phyloP scores from a whole-genome alignment of 2,113 vertebrate genomes.

The Euleptes europaea region DNA sequence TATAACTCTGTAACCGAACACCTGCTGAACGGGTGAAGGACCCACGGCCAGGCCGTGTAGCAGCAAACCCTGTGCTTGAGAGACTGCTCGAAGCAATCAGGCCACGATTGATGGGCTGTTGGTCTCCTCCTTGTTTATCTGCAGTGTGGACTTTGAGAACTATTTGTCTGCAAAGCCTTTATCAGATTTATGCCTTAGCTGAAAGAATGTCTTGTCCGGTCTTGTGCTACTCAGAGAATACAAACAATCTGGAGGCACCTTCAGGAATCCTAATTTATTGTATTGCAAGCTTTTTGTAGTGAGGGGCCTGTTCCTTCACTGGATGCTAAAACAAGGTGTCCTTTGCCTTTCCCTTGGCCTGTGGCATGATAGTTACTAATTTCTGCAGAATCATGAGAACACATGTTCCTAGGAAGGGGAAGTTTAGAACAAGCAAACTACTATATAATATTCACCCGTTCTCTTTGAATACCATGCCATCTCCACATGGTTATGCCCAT shows the following conservation, averaged over 20 bases:
- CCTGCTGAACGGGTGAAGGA: no score
- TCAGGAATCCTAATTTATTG: not conserved
- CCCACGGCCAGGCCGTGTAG: no score
- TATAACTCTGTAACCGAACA: no score
- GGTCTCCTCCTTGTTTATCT: not conserved
- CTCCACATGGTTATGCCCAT: no score
- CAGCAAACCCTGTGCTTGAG: not conserved
- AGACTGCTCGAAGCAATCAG: not conserved
- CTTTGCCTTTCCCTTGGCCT: no score
- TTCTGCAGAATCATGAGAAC: no score
- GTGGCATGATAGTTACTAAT: no score
- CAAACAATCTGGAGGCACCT: not conserved
- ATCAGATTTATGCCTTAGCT: not conserved
- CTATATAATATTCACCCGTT: no score
- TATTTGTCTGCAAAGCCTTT: not conserved
- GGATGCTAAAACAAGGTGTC: not conserved
- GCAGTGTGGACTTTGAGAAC: not conserved
- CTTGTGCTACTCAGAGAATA: slow-evolving; percentile 18
- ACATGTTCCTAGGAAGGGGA: no score
- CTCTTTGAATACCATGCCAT: no score
- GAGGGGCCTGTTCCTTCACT: no score
- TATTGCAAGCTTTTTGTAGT: not conserved
- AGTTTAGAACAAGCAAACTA: no score
- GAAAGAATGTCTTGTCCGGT: not conserved
- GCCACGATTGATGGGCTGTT: not conserved